Percentiles rank a stretch among this genome's conserved stretches.
Conservation (phyloP, 2,113 vertebrate genomes). For the Siniperca knerii region DNA sequence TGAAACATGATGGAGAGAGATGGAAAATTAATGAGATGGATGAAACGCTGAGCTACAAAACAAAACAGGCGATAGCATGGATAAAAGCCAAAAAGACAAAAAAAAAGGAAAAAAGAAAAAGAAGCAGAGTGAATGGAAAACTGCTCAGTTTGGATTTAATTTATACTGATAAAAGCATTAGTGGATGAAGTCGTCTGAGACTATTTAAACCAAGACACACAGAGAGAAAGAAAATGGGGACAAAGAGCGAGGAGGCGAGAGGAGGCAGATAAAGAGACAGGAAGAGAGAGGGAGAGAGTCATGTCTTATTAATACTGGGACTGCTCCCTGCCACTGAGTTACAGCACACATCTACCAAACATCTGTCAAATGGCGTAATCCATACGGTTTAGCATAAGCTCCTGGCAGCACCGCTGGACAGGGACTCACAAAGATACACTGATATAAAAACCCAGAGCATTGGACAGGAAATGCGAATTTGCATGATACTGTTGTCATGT, state of each 20-base stretch:
- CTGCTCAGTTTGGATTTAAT: constrained; percentile 63
- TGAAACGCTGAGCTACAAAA: constrained; percentile 59
- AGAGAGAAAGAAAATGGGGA: constrained; percentile 37
- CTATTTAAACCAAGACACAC: constrained; percentile 59
- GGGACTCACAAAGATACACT: constrained; percentile 55
- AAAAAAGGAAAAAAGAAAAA: background rate
- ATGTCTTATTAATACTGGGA: constrained; percentile 80
- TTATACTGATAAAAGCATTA: constrained; percentile 72
- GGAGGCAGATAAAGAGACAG: constrained; percentile 63
- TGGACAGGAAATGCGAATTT: constrained; percentile 40
- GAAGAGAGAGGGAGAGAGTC: constrained; percentile 61
- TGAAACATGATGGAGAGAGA: constrained; percentile 64
- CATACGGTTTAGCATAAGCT: constrained; percentile 84
- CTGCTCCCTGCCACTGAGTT: constrained; percentile 76
- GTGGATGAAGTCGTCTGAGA: constrained; percentile 62
- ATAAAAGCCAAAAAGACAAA: constrained; percentile 18
- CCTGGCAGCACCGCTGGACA: constrained; percentile 64
- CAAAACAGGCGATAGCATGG: constrained; percentile 26
- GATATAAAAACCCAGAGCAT: constrained; percentile 57
- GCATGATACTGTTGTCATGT: constrained; percentile 35
- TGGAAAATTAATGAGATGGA: constrained; percentile 71
- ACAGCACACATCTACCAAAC: constrained; percentile 79
- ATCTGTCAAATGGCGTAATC: constrained; percentile 85
- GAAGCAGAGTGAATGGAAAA: constrained; percentile 40
- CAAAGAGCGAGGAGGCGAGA: constrained; percentile 15